A percentile compares a stretch with the other conserved stretches of the same genome.
These are phyloP conservation scores for Dione vanillae DNA, from an alignment of 2,888 invertebrate species.

Conservation along the genomic window DNA sequence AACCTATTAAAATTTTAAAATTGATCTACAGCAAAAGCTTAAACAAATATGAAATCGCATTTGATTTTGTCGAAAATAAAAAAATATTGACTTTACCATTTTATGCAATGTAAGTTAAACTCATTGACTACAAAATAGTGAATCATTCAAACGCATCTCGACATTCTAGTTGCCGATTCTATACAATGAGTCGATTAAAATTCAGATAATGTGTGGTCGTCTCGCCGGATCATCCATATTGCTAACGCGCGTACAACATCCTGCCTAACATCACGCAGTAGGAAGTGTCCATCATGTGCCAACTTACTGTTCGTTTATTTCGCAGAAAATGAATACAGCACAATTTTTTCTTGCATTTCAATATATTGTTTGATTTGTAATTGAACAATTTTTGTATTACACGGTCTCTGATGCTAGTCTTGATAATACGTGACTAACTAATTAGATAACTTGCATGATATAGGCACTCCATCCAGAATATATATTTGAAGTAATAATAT, in stretches of 20 bases:
- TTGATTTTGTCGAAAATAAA: neutral
- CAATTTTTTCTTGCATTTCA: conserved; percentile 22
- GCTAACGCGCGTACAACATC: conserved; percentile 70
- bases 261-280: conserved; percentile 68
- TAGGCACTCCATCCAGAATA: neutral
- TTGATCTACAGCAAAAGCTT: neutral
- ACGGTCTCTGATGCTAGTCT: neutral
- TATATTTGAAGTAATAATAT: conserved; percentile 20
- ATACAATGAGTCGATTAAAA: conserved; percentile 77
- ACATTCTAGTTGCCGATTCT: conserved; percentile 73
- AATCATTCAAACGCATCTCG: conserved; percentile 67
- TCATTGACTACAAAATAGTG: conserved; percentile 53
- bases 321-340: conserved; percentile 37
- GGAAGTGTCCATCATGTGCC: conserved; percentile 65
- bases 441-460: conserved; percentile 10
- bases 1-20: neutral
- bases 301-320: conserved; percentile 43
- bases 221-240: conserved; percentile 77
- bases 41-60: neutral
- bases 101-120: neutral
- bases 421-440: conserved; percentile 19
- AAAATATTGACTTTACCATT: neutral
- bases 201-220: conserved; percentile 72
- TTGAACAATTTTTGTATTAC: conserved; percentile 26
- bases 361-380: conserved; percentile 17